Conservation (phyloP, 2,797 vertebrate species). For the Melanotaenia nigrans region DNA sequence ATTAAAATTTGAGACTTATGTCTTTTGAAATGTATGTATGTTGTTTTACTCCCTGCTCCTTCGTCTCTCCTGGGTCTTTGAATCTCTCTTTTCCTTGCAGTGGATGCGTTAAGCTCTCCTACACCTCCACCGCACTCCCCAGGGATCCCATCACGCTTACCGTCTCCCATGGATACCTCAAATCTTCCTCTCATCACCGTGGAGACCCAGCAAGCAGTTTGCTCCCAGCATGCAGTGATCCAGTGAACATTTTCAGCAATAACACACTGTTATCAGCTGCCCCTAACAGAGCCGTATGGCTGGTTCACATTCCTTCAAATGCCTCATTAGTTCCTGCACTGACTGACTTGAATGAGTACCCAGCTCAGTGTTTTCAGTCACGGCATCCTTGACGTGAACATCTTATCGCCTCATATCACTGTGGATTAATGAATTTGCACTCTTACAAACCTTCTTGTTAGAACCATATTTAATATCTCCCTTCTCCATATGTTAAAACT, state of each 20-base stretch:
- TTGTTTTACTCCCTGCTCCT: neutral
- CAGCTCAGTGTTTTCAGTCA: slow-evolving; percentile 23
- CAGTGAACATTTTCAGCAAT: slow-evolving; percentile 39
- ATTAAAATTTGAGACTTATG: neutral
- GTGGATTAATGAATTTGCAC: neutral
- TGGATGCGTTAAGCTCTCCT: slow-evolving; percentile 50
- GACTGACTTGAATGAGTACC: slow-evolving; percentile 15
- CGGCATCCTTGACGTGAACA: slow-evolving; percentile 10
- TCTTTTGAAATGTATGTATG: neutral
- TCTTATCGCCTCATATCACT: slow-evolving; percentile 5
- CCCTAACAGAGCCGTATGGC: slow-evolving; percentile 48
- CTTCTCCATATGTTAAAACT: neutral
- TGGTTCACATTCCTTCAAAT: slow-evolving; percentile 36
- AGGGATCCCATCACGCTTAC: slow-evolving; percentile 65
- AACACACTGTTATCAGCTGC: slow-evolving; percentile 40
- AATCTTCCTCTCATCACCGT: slow-evolving; percentile 66
- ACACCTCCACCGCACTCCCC: slow-evolving; percentile 56
- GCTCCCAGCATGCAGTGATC: slow-evolving; percentile 50
- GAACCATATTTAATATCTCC: neutral
- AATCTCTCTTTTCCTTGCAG: slow-evolving; percentile 16
- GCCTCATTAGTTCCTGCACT: slow-evolving; percentile 25
- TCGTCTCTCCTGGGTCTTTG: slow-evolving; percentile 23
- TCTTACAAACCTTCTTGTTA: slow-evolving; percentile 4
- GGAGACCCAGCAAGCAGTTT: slow-evolving; percentile 63
- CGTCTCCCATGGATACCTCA: slow-evolving; percentile 66